These are phyloP conservation scores for Heptascelio sp. DNA, from an alignment of 2,888 invertebrate genomes.

Conservation along the genomic window DNA sequence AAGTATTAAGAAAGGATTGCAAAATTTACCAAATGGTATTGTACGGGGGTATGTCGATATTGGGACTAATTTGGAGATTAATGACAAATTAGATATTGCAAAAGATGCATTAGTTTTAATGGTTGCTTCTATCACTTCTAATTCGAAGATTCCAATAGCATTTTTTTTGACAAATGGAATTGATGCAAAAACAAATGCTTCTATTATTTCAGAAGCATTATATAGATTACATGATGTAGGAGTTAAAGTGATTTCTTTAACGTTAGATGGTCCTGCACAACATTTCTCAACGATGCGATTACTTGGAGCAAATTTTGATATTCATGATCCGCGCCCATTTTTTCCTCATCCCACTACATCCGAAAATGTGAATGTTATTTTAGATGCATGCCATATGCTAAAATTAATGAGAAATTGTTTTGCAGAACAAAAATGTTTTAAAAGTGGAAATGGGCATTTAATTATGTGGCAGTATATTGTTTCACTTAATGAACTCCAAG, in stretches of 20 bases:
- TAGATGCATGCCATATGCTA: not conserved
- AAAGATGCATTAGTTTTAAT: slow-evolving; percentile 53
- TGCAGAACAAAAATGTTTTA: not conserved
- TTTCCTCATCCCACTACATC: not conserved
- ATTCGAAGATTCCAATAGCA: slow-evolving; percentile 49
- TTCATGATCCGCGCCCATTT: not conserved
- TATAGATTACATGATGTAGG: not conserved
- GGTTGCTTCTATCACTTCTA: slow-evolving; percentile 27
- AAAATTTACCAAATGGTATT: slow-evolving; percentile 40
- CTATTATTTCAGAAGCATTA: not conserved
- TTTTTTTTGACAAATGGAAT: slow-evolving; percentile 20
- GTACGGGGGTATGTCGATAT: slow-evolving; percentile 65
- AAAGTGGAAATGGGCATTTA: not conserved
- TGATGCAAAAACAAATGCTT: not conserved
- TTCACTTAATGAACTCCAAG: slow-evolving; percentile 12
- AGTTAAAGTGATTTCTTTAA: not conserved
- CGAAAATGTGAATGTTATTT: not conserved
- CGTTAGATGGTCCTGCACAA: not conserved
- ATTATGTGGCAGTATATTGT: slow-evolving; percentile 13
- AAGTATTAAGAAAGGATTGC: slow-evolving; percentile 56
- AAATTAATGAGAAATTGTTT: not conserved
- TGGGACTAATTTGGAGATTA: slow-evolving; percentile 37
- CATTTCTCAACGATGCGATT: not conserved
- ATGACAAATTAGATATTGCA: not conserved
- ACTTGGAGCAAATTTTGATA: not conserved